Conservation (phyloP, 1,140 invertebrate genomes). For the Cydia splendana region DNA sequence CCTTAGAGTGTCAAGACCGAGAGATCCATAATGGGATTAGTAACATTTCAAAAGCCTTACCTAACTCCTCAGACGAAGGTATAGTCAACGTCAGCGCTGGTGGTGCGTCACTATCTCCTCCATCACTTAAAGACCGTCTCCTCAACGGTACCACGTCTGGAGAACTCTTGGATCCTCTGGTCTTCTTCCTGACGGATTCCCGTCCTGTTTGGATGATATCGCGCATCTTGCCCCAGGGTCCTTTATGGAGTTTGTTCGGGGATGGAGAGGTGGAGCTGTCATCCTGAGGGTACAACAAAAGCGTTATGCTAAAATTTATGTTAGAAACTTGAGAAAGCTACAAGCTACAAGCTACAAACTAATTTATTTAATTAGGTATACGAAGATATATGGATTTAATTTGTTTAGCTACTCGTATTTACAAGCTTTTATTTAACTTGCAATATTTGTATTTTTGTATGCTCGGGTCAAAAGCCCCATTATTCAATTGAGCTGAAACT, state of each 20-base stretch:
- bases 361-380: too few species aligned
- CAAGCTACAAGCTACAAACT: too few species aligned
- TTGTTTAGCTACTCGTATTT: too few species aligned
- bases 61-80: slow-evolving; percentile 81
- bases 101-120: slow-evolving; percentile 68
- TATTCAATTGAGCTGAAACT: too few species aligned
- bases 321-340: too few species aligned
- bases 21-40: too few species aligned
- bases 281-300: slow-evolving; percentile 50
- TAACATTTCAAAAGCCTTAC: slow-evolving; percentile 40
- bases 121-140: slow-evolving; percentile 78
- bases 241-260: slow-evolving; percentile 80
- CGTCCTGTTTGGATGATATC: slow-evolving; percentile 85
- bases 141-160: slow-evolving; percentile 72
- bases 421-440: too few species aligned
- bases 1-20: neutral
- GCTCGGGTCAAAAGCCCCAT: too few species aligned
- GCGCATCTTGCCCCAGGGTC: slow-evolving; percentile 86
- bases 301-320: too few species aligned
- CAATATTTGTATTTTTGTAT: too few species aligned
- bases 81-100: slow-evolving; percentile 81
- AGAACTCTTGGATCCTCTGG: slow-evolving; percentile 59
- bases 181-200: slow-evolving; percentile 83
- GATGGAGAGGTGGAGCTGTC: slow-evolving; percentile 74
- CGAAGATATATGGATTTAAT: too few species aligned